Evolutionary conservation across 2,113 vertebrate species (phyloP).

Genomic region (Malaclemys terrapin): DNA sequence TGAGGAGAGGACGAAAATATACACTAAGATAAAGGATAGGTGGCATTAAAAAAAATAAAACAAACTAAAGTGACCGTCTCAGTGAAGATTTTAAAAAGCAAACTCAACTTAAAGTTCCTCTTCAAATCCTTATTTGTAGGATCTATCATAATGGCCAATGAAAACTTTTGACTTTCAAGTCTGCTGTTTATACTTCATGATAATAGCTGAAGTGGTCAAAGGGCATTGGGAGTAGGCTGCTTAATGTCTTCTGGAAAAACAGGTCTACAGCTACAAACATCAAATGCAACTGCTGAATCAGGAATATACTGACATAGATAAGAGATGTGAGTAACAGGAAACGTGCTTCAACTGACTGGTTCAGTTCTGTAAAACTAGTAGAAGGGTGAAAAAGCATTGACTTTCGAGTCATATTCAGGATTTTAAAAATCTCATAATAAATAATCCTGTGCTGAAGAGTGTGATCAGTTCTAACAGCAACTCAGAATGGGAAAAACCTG

Average conservation of each 20-base stretch:
- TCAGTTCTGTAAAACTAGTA: slow-evolving; percentile 8
- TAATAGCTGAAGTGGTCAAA: background rate
- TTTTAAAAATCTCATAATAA: background rate
- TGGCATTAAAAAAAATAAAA: background rate
- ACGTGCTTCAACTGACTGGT: background rate
- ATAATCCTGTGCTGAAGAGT: fast-evolving
- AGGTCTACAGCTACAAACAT: background rate
- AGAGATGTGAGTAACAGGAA: background rate
- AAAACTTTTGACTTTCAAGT: background rate
- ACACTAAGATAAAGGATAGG: background rate
- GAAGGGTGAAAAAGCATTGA: background rate
- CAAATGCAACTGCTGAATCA: background rate
- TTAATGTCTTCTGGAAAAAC: background rate
- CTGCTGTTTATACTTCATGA: background rate
- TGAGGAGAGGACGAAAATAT: too few species aligned
- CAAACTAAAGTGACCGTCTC: background rate
- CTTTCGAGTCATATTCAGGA: background rate
- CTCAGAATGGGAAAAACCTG: background rate
- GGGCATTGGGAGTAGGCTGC: background rate
- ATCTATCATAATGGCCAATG: background rate
- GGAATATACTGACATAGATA: background rate
- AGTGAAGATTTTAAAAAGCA: background rate
- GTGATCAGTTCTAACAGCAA: background rate
- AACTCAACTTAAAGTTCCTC: background rate
- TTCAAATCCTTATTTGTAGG: background rate